phyloP scores from a whole-genome alignment of 2,797 vertebrate species.

The Micrastur ruficollis region DNA sequence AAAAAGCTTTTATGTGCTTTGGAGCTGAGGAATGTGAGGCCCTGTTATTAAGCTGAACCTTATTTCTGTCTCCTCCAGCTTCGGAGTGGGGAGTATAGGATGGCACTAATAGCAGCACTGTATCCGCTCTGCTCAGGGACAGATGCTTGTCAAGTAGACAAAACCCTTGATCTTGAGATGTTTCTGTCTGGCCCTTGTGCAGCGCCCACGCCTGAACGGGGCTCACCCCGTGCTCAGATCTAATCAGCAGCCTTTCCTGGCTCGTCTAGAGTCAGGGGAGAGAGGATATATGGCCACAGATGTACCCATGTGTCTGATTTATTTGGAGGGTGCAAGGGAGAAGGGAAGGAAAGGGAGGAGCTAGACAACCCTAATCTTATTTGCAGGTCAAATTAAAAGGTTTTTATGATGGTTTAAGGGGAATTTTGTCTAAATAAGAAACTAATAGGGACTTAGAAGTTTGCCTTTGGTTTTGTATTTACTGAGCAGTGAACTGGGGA shows the following conservation, averaged over 20 bases:
- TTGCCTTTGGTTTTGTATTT: neutral
- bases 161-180: neutral
- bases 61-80: neutral
- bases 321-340: neutral
- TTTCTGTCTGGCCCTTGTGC: neutral
- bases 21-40: neutral
- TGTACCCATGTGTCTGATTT: neutral
- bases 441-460: neutral
- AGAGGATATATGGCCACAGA: neutral
- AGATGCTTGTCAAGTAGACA: neutral
- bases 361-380: neutral
- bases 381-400: neutral
- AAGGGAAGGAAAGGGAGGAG: neutral
- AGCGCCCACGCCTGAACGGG: neutral
- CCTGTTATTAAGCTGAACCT: neutral
- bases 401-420: neutral
- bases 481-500: neutral
- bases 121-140: neutral
- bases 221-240: accelerated
- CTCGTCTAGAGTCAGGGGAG: neutral
- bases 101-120: neutral
- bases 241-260: neutral
- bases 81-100: accelerated
- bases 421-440: neutral
- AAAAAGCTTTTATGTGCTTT: slow-evolving; percentile 21